Evolutionary conservation across 2,797 vertebrate genomes (phyloP).

Genomic region (Hypotaenidia philippensis): DNA sequence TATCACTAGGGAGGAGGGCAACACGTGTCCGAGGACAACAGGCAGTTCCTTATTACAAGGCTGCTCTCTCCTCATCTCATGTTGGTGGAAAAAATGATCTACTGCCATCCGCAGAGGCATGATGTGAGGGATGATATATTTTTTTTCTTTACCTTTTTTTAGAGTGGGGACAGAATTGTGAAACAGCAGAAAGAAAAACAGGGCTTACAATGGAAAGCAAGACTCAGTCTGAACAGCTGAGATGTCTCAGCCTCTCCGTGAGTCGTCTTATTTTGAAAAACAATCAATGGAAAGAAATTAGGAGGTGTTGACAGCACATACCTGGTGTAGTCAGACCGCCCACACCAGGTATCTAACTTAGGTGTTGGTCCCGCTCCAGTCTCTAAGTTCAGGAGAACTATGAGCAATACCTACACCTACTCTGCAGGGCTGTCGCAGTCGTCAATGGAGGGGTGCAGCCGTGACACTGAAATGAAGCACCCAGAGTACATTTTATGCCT

Average conservation of each 20-base stretch:
- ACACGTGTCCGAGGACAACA: not conserved
- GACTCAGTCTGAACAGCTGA: conserved; percentile 51
- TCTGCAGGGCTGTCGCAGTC: not conserved
- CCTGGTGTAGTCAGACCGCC: conserved; percentile 51
- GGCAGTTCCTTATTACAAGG: not conserved
- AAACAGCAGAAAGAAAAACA: conserved; percentile 61
- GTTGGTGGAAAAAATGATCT: conserved; percentile 6
- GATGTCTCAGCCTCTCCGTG: conserved; percentile 68
- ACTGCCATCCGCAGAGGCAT: not conserved
- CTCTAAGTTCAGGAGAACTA: not conserved
- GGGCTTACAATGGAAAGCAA: conserved; percentile 56
- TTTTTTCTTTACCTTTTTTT: not conserved
- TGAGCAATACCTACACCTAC: conserved; percentile 47
- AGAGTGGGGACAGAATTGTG: not conserved
- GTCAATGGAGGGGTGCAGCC: not conserved
- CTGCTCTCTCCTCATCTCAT: not conserved
- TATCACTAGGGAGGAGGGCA: conserved; percentile 4
- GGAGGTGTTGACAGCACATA: conserved; percentile 58
- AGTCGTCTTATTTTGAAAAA: conserved; percentile 57
- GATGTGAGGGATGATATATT: not conserved
- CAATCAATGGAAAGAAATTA: conserved; percentile 70
- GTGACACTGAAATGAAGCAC: not conserved
- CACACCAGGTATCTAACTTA: conserved; percentile 39
- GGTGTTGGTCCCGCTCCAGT: conserved; percentile 22
- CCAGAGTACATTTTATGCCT: not conserved